Evolutionary conservation across 2,888 invertebrate species (phyloP), one percentile per base, ranked within the genome.

Genomic region (Rotaria sp.): DNA sequence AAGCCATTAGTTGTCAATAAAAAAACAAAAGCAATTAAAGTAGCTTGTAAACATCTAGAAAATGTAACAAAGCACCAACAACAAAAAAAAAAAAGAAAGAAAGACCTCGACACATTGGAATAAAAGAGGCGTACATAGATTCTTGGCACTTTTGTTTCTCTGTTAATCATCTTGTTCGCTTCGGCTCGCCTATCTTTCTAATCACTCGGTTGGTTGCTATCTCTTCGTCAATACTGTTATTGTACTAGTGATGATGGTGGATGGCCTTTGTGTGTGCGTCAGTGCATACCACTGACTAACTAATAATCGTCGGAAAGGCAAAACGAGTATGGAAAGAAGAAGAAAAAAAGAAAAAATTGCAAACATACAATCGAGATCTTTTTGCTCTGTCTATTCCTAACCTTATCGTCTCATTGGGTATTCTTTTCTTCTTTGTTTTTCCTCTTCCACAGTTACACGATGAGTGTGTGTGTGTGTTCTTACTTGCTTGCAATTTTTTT

Each of bases 381-480:
- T 80, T 80, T 80, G 50, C 26, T n/a, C 59, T 80, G 45, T 80
- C 80, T 80, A 80, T 80, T 80, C 15, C 24, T 80, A 80, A 80
- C 80, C 80, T 80, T 80, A 80, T 80, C 80, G 45, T 80, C 45
- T 80, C 80, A 45, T 67, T 67, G 67, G 67, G 67, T 67, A 67
- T 45, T 41, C 80, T 80, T 45, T 80, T 55, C 55, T 80, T 38
- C 38, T 74, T 74, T 80, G 41, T 45, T 45, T 45, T 45, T 80
- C 35, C 67, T 80, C 80, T 80, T 67, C 67, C 67, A 67, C 67
- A 35, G 67, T 59, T 59, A 59, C 30, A 59, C n/a, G n/a, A 59
- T 59, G 57, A 59, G 26, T 59, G 57, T 67, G 35, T 35, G 35
- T 38, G 35, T 30, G 35, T 38, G 35, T 30, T 18, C 18, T 67